phyloP scores from a whole-genome alignment of 1,140 invertebrate species.

The Acromyrmex charruanus region DNA sequence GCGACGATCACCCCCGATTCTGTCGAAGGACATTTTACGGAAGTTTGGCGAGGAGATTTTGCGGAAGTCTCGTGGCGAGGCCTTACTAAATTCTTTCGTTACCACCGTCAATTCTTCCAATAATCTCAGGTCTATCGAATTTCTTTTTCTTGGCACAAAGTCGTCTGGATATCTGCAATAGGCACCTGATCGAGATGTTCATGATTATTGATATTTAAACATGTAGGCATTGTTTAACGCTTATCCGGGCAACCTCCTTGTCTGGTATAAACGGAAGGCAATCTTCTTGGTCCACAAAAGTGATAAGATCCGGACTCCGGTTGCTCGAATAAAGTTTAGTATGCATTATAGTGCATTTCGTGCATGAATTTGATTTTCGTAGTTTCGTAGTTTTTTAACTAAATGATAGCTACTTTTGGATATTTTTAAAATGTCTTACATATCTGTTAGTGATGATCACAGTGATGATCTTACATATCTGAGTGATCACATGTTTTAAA shows the following conservation, averaged over 20 bases:
- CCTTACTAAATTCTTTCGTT: slow-evolving; percentile 77
- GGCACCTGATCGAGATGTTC: slow-evolving; percentile 72
- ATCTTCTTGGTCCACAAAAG: slow-evolving; percentile 13
- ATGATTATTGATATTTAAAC: slow-evolving; percentile 35
- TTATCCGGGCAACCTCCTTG: slow-evolving; percentile 2
- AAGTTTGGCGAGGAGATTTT: slow-evolving; percentile 83
- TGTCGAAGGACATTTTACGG: slow-evolving; percentile 85
- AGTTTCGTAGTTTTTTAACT: background rate
- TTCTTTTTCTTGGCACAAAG: slow-evolving; percentile 83
- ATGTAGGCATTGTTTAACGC: background rate
- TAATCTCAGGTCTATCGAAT: slow-evolving; percentile 83
- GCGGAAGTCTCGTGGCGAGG: slow-evolving; percentile 82
- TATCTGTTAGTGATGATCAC: background rate
- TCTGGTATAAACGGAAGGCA: background rate
- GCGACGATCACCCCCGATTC: slow-evolving; percentile 81
- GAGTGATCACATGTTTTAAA: background rate
- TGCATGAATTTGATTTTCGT: background rate
- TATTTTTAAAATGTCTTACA: background rate
- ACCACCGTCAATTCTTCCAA: slow-evolving; percentile 80
- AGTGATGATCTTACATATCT: slow-evolving; percentile 1
- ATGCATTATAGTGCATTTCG: slow-evolving; percentile 5
- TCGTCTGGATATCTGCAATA: slow-evolving; percentile 83
- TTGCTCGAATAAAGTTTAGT: slow-evolving; percentile 16
- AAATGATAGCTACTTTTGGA: background rate
- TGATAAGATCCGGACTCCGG: background rate